Base-by-base conservation (phyloP, 1,140 invertebrate species). In the Vollenhovia emeryi region DNA sequence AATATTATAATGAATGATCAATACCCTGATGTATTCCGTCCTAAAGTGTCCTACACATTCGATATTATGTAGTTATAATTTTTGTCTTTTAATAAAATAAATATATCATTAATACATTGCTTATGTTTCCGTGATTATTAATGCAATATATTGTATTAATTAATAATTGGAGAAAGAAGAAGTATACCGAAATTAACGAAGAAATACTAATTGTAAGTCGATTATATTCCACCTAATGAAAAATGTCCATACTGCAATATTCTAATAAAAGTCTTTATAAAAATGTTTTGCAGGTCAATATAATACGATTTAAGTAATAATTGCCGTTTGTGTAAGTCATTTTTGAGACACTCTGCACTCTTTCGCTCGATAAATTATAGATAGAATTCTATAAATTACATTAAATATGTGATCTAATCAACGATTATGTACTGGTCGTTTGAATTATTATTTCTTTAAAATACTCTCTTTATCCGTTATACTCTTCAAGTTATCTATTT, bases 21-120 rank as follows among this genome's bases (percentile, higher is more conserved):
- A 87, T 85, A 90, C 89, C 88, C 89, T 90, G 86, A 80, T 87
- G 73, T 84, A 90, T 89, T 90, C 89, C 89, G 89, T 90, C 89
- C 89, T 87, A 87, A 87, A 80, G 52, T 89, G 71, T 85, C 73
- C 62, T 85, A 86, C 82, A 89, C n/a, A 84, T 80, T 69, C 59
- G 84, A 45, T 85, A 83, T 89, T 89, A 89, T 86, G 52, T 85
- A 85, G 80, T 85, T 86, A 84, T 45, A 62, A 57, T 79, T 85
- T 87, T 88, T 59, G 87, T 87, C 76, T 88, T 88, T 84, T 88
- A 89, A 89, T 89, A 89, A 89, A 89, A 88, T 2, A 60, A 88
- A 82, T 55, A 30, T 86, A 76, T 69, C 71, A 88, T 82, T 84
- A 76, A 40, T 48, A 74, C 43, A 40, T 80, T 43, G 11, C n/a